A percentile compares a stretch with the other conserved stretches of the same genome.
Evolutionary conservation across 2,888 invertebrate species (phyloP).

Genomic region (Leptopilina myrica): DNA sequence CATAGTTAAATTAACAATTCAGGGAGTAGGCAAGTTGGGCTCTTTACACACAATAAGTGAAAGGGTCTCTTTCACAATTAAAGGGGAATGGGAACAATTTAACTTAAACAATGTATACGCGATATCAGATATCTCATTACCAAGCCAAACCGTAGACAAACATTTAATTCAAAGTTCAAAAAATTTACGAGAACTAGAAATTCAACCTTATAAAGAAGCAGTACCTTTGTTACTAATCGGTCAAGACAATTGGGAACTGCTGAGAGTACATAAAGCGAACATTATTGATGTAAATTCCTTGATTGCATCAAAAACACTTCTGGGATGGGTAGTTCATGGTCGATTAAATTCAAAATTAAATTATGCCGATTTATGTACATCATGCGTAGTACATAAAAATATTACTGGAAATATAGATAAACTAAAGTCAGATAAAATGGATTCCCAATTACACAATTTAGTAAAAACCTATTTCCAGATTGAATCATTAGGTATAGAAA

Average conservation of each 20-base stretch:
- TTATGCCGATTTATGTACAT: not conserved
- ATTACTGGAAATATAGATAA: not conserved
- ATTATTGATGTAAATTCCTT: not conserved
- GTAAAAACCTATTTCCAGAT: slow-evolving; percentile 32
- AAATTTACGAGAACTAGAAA: not conserved
- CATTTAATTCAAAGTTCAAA: not conserved
- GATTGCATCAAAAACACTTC: not conserved
- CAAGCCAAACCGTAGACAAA: not conserved
- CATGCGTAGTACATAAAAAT: not conserved
- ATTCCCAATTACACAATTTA: not conserved
- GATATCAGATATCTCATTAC: not conserved
- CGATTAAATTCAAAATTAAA: not conserved
- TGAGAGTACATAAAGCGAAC: not conserved
- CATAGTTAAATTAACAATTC: not conserved
- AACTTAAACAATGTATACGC: not conserved
- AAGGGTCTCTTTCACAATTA: not conserved
- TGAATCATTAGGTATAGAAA: slow-evolving; percentile 38
- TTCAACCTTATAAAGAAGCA: not conserved
- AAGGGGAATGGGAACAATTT: not conserved
- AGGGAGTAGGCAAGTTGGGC: not conserved
- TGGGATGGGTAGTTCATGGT: slow-evolving; percentile 44
- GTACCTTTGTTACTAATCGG: slow-evolving; percentile 41
- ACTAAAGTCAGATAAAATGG: not conserved
- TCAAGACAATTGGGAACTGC: slow-evolving; percentile 46
- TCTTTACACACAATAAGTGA: not conserved